Base-by-base conservation (phyloP, 2,888 invertebrate species). In the Cephus pygmeus region DNA sequence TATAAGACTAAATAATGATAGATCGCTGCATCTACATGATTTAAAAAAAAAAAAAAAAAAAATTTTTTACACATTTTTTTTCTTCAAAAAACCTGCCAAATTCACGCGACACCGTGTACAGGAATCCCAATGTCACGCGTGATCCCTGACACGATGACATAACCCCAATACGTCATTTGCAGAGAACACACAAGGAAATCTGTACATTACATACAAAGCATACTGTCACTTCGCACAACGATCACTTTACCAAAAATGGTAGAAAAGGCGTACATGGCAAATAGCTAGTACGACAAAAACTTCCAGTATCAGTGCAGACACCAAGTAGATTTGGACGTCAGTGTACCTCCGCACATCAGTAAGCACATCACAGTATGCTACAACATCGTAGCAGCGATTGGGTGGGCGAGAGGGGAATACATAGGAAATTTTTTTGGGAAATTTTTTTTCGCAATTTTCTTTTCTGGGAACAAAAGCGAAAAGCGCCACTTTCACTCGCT, bases 231-330 rank as follows among this genome's bases (percentile, higher is more conserved):
- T 85, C 84, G 84, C 86, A 86, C 86, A 85, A 85, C 86, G 81
- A 86, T 86, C 84, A 86, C 81, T 84, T 80, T 82, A 84, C 80
- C 81, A 86, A 82, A 83, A 84, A 79, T 34, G 73, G 33, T 81
- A 84, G 83, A 83, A 85, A 85, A 89, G 87, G 87, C 88, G 87
- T 88, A 89, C 87, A 89, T 86, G 86, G 89, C 86, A 85, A 81
- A 90, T 90, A 90, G 90, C 89, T 87, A 74, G 85, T 90, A 90
- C 89, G 88, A 90, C 90, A 90, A 87, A 84, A 82, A 90, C 81
- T 56, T 85, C 85, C 86, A 86, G 85, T 87, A 86, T 84, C 82
- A 87, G 89, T 89, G 89, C 89, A 86, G 85, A 90, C 89, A 90
- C 81, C 86, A 85, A 87, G 83, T 87, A 86, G 80, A 83, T 83